Conservation (phyloP, 1,140 invertebrate species). For the Oreohelix idahoensis region DNA sequence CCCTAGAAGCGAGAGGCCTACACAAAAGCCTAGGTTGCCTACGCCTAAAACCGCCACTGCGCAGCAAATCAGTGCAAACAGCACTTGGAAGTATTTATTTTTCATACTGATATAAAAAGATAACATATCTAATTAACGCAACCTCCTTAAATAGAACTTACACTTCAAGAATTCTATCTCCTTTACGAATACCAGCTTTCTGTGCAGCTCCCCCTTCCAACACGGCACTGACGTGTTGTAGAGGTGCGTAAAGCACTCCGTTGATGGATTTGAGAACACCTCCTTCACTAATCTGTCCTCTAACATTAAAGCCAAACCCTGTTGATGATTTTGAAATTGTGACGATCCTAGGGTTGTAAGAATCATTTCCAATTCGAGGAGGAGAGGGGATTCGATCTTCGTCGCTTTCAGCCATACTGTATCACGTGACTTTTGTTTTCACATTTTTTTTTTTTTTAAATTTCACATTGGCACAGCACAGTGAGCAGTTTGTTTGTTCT, state of each 20-base stretch:
- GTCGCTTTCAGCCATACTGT: slow-evolving; percentile 71
- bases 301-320: slow-evolving; percentile 99
- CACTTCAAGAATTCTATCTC: slow-evolving; percentile 99
- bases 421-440: slow-evolving; percentile 60
- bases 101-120: no score
- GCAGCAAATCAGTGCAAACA: no score
- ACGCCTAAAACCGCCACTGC: no score
- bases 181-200: slow-evolving; percentile 95
- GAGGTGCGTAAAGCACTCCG: slow-evolving; percentile 93
- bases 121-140: no score
- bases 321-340: slow-evolving; percentile 97
- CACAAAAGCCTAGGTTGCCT: no score
- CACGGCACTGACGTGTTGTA: slow-evolving; percentile 99
- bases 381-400: slow-evolving; percentile 68
- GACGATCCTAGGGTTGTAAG: slow-evolving; percentile 82
- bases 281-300: slow-evolving; percentile 99
- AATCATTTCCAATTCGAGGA: slow-evolving; percentile 50
- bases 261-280: slow-evolving; percentile 98
- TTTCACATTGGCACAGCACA: no score
- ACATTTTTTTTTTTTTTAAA: slow-evolving; percentile 21
- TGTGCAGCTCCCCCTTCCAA: slow-evolving; percentile 97
- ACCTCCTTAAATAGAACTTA: slow-evolving; percentile 80
- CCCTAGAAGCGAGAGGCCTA: no score
- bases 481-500: no score
- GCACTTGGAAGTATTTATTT: no score